A percentile compares a stretch with the other conserved stretches of the same genome.
phyloP scores from a whole-genome alignment of 2,113 vertebrate genomes.

The Dromiciops gliroides region DNA sequence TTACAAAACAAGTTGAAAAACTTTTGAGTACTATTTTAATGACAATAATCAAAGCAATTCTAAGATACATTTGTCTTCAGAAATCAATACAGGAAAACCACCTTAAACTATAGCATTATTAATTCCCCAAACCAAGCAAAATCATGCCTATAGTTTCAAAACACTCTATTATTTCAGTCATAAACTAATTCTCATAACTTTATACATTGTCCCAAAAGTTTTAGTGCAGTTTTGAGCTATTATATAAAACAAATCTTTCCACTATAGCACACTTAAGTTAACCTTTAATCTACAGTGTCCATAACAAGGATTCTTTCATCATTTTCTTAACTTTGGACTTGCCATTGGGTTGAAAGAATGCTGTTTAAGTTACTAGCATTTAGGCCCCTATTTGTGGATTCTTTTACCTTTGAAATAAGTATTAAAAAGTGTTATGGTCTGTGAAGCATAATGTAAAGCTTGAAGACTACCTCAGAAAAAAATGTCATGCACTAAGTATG shows the following conservation, averaged over 20 bases:
- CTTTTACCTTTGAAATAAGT: slow-evolving; percentile 69
- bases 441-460: neutral
- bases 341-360: slow-evolving; percentile 61
- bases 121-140: slow-evolving; percentile 42
- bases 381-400: slow-evolving; percentile 58
- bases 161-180: slow-evolving; percentile 30
- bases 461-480: neutral
- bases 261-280: slow-evolving; percentile 20
- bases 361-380: slow-evolving; percentile 20
- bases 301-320: slow-evolving; percentile 66
- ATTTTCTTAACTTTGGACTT: slow-evolving; percentile 68
- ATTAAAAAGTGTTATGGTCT: slow-evolving; percentile 65
- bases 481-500: neutral
- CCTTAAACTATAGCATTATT: slow-evolving; percentile 42
- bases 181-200: neutral
- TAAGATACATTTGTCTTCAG: slow-evolving; percentile 3
- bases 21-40: slow-evolving; percentile 42
- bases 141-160: slow-evolving; percentile 45
- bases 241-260: slow-evolving; percentile 38
- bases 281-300: slow-evolving; percentile 63
- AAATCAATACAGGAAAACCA: slow-evolving; percentile 51
- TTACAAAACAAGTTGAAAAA: slow-evolving; percentile 36
- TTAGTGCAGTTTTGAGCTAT: neutral
- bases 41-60: slow-evolving; percentile 12
- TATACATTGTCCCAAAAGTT: neutral